Base-by-base conservation (phyloP, 2,888 invertebrate species). In the Heterodera filipjevi region DNA sequence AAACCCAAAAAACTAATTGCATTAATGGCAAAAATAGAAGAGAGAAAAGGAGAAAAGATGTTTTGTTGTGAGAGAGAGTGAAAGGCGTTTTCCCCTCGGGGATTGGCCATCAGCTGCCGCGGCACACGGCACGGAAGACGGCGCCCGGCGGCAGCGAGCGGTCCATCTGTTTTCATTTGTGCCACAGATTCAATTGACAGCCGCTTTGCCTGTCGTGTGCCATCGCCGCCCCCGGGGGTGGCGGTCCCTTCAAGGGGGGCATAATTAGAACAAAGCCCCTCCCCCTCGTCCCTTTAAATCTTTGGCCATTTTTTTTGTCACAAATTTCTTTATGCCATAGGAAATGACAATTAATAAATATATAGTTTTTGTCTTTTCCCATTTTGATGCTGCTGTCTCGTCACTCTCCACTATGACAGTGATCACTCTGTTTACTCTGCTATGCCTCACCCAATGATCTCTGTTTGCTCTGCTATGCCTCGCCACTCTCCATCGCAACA, bases 151-250 rank as follows among this genome's bases (percentile, higher is more conserved):
- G n/a, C n/a, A n/a, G n/a, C n/a, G n/a, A n/a, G n/a, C n/a, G n/a
- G n/a, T n/a, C n/a, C 59, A 59, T 59, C 59, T 59, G 59, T 59
- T 59, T 59, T 27, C 59, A 59, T 59, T 59, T 59, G 59, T 59
- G 59, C 27, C 16, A 5, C 53, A 59, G 59, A 59, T 59, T 59
- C 59, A 59, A 59, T 59, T 59, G 59, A n/a, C 59, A n/a, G 59
- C 59, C 27, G 27, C n/a, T 22, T 0, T 19, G 19, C 49, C 49
- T 10, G 44, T 12, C 5, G 44, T 44, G 44, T 12, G 44, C 44
- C 12, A 12, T 12, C 44, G 8, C 5, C 12, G 44, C 44, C 44
- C 44, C 44, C 8, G 44, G 8, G 44, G 12, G 14, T 49, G 14
- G 12, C 14, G 3, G 16, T 3, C 49, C 49, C 49, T 19, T 49